Percentiles rank a stretch among this genome's conserved stretches.
Evolutionary conservation across 2,797 vertebrate genomes (phyloP).

Genomic region (Xenops minutus): DNA sequence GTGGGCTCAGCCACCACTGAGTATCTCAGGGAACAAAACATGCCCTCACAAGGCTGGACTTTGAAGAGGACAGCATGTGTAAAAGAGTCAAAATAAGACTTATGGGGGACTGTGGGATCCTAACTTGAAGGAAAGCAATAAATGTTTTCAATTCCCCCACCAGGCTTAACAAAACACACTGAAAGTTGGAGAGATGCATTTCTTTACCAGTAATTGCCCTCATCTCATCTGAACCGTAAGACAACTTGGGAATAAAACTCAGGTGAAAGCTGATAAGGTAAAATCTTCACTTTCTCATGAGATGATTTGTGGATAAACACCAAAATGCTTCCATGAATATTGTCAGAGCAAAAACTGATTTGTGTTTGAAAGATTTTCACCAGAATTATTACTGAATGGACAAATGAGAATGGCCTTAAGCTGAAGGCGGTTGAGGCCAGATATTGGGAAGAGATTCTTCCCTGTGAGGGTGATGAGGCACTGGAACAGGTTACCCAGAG

Average conservation of each 20-base stretch:
- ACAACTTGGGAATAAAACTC: background rate
- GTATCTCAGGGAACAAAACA: background rate
- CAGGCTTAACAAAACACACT: rapidly evolving
- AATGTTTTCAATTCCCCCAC: background rate
- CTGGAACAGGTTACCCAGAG: rapidly evolving
- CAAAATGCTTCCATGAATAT: background rate
- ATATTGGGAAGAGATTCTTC: background rate
- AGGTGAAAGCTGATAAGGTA: background rate
- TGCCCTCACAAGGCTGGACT: background rate
- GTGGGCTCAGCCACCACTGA: background rate
- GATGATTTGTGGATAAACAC: background rate
- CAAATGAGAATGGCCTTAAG: rapidly evolving
- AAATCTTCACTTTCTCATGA: background rate
- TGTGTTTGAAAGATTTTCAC: background rate
- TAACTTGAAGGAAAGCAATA: background rate
- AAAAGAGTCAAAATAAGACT: background rate
- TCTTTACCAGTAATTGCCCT: background rate
- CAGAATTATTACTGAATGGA: background rate
- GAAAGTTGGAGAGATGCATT: background rate
- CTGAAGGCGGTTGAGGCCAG: background rate
- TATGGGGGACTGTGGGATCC: background rate
- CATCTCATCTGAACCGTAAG: background rate
- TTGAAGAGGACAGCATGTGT: background rate
- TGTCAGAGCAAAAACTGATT: background rate
- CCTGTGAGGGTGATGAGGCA: rapidly evolving